Conservation (phyloP, 1,140 invertebrate genomes). For the Hirudo medicinalis region DNA sequence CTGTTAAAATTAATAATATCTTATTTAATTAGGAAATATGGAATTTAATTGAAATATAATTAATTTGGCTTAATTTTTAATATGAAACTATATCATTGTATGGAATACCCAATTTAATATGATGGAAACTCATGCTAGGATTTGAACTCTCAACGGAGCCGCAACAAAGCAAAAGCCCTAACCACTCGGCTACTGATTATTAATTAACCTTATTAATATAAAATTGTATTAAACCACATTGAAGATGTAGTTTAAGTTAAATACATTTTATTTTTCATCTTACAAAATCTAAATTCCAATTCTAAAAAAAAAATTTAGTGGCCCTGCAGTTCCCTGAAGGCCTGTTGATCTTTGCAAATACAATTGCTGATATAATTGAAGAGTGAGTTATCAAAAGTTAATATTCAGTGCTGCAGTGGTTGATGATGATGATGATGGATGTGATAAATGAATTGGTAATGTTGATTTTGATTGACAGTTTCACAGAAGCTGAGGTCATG, state of each 20-base stretch:
- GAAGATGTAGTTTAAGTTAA: not conserved
- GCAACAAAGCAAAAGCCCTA: not conserved
- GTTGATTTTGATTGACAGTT: constrained; percentile 42
- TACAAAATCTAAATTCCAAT: not conserved
- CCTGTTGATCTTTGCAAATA: constrained; percentile 74
- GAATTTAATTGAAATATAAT: too few species aligned
- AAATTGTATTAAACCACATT: not conserved
- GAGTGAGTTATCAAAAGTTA: not conserved
- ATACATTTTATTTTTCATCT: not conserved
- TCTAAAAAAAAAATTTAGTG: constrained; percentile 47
- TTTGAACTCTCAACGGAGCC: too few species aligned
- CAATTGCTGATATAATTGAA: constrained; percentile 85
- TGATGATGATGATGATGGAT: not conserved
- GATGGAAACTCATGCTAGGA: too few species aligned
- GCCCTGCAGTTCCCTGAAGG: constrained; percentile 95
- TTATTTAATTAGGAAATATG: too few species aligned
- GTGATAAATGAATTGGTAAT: not conserved
- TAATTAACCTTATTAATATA: not conserved
- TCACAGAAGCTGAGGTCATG: constrained; percentile 79
- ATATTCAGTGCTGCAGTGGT: not conserved
- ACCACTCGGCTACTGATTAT: too few species aligned
- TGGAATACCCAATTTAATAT: too few species aligned
- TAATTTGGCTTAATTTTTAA: too few species aligned
- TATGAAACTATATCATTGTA: too few species aligned
- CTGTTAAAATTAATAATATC: too few species aligned